A percentile compares a stretch with the other conserved stretches of the same genome.
These are phyloP conservation scores for Dendrophyllia cribrosa DNA, from an alignment of 64 coral and sea anemone species.

Conservation along the genomic window DNA sequence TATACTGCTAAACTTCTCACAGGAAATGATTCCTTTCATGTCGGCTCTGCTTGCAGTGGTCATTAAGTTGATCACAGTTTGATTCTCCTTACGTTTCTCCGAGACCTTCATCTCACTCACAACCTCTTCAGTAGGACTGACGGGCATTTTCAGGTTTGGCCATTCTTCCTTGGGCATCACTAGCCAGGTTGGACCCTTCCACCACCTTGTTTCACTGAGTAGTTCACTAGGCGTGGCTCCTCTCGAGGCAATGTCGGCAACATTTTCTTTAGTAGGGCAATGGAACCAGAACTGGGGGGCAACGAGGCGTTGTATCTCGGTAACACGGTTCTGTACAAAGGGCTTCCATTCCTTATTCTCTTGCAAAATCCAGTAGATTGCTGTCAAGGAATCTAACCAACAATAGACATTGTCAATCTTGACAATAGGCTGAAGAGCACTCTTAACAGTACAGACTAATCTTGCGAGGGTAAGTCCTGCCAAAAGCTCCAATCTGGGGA, in stretches of 20 bases:
- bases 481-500: no score
- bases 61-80: no score
- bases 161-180: neutral
- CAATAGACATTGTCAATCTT: neutral
- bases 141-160: slow-evolving; percentile 17
- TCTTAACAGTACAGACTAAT: no score
- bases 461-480: no score
- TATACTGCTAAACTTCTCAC: slow-evolving; percentile 18
- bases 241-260: slow-evolving; percentile 12
- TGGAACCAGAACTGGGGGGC: neutral
- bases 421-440: no score
- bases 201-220: neutral
- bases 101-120: slow-evolving; percentile 7
- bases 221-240: neutral
- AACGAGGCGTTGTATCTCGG: slow-evolving; percentile 9
- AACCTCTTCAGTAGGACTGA: neutral
- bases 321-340: slow-evolving; percentile 27
- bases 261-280: neutral
- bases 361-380: slow-evolving; percentile 38
- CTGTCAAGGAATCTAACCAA: neutral
- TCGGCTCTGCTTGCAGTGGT: neutral
- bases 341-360: slow-evolving; percentile 35
- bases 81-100: neutral
- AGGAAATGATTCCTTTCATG: slow-evolving; percentile 8
- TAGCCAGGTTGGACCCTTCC: slow-evolving; percentile 10